Percentiles rank a stretch among this genome's conserved stretches.
Evolutionary conservation across 2,113 vertebrate species (phyloP).

Genomic region (Vimba vimba): DNA sequence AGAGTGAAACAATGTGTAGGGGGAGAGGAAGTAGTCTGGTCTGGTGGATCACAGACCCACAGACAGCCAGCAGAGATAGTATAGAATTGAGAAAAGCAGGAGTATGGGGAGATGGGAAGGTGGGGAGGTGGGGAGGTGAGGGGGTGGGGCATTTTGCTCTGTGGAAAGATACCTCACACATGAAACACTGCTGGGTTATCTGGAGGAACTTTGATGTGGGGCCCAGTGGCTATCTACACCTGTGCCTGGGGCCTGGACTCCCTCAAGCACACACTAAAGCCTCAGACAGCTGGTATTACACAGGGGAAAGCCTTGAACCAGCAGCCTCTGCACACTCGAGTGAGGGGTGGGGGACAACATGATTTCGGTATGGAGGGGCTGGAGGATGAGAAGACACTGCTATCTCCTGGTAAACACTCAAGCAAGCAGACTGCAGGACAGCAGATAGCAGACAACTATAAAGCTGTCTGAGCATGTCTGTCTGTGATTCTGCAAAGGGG

Average conservation of each 20-base stretch:
- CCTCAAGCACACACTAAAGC: conserved; percentile 81
- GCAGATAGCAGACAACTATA: conserved; percentile 51
- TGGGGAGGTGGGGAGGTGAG: not conserved
- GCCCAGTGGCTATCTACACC: conserved; percentile 84
- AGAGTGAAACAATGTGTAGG: not conserved
- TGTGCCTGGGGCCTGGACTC: conserved; percentile 76
- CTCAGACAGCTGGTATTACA: conserved; percentile 89
- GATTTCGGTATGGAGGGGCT: conserved; percentile 69
- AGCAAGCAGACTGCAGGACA: conserved; percentile 55
- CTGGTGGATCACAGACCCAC: conserved; percentile 37
- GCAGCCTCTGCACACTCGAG: conserved; percentile 14
- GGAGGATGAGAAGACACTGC: conserved; percentile 73
- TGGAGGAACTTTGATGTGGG: conserved; percentile 85
- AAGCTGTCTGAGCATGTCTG: conserved; percentile 40
- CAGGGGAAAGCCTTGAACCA: conserved; percentile 81
- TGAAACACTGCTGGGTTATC: conserved; percentile 82
- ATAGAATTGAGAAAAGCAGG: conserved; percentile 38
- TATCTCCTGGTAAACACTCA: conserved; percentile 83
- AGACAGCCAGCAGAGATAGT: conserved; percentile 54
- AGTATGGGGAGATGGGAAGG: conserved; percentile 10
- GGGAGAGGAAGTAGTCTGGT: conserved; percentile 51
- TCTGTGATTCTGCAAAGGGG: not conserved
- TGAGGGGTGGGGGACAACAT: conserved; percentile 22
- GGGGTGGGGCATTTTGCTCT: conserved; percentile 37
- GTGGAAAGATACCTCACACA: conserved; percentile 71